Base-by-base conservation (phyloP, 2,113 vertebrate genomes). In the Fregata magnificens region DNA sequence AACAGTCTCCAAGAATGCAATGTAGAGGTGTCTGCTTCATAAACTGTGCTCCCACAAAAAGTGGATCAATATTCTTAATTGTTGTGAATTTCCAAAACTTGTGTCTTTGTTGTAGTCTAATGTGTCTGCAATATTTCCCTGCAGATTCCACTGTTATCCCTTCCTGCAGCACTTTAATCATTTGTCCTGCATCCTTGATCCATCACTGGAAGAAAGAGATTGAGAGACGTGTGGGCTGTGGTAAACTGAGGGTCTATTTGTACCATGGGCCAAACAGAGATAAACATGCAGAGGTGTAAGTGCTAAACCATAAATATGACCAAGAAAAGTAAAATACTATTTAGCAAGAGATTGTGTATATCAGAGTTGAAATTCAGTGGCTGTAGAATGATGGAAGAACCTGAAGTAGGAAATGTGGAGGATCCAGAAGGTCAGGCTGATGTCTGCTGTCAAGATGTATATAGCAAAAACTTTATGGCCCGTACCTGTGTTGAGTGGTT, bases 191-290 rank as follows among this genome's bases (percentile, higher is more conserved):
- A 61, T 99, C 99, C n/a, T 98, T 99, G 95, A 89, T 99, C 88
- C 99, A 99, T 94, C 99, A 99, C 61, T 99, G 99, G 99, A 99
- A 99, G 97, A 99, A 98, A 13, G 99, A 99, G 97, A 98, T 99
- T 12, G 99, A 99, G 32, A 98, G 96, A 95, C 98, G 44, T 0
- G 99, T 99, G 22, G 96, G 86, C 93, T 90, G 21, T 32, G 97
- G 93, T 69, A 98, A 62, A 47, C 97, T 99, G 70, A 98, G 96
- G 25, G 98, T 99, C 55, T 99, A 47, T 77, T 97, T 99, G 90
- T 99, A 99, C 96, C 99, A 99, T 1, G 99, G 99, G 8, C 88
- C 99, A 78, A 99, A 98, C 94, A 93, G 99, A 34, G 98, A 98
- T 52, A 99, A 87, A 31, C 98, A 97, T 18, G 97, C 98, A 31